Evolutionary conservation across 2,888 invertebrate genomes (phyloP), one percentile per base, ranked within the genome.

Genomic region (Caenorhabditis sinica): DNA sequence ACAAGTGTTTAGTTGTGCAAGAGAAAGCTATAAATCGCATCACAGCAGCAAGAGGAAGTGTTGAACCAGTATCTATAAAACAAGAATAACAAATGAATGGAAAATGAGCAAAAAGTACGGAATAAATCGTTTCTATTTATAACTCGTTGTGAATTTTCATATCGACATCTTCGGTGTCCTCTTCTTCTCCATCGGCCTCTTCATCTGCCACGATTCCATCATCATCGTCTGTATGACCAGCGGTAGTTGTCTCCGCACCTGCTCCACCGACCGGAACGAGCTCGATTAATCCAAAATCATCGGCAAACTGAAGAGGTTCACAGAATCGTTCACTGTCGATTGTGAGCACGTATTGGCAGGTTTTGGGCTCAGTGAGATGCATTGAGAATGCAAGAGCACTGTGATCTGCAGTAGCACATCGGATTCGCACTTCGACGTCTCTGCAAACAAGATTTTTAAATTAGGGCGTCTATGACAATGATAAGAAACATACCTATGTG

Each of bases 311-410:
- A 5, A 88, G 53, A 1, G 84, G 81, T 51, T 86, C 85, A 60
- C 88, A 88, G 77, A 88, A 88, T 28, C 87, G 30, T 43, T 82
- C 87, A 66, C 87, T 88, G 93, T 98, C 97, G 0, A 98, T 96
- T 71, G 96, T 96, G 71, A 99, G 94, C 74, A 97, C 95, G 93
- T 98, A 98, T 93, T 97, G 96, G 93, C 98, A 98, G 0, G 96
- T 96, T 92, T 95, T 95, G 0, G 98, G 97, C 93, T 98, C 98
- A 4, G 97, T 93, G 25, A 98, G 75, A 11, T 68, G 65, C 56
- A 88, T 56, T 1, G 83, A 69, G 23, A 87, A 75, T 0, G 85
- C 73, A 2, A 86, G 75, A 43, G 83, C 60, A 33, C 83, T 86
- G 40, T 72, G 61, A 9, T 85, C 87, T 0, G 80, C 72, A 0